Evolutionary conservation across 2,113 vertebrate species (phyloP), one percentile per base, ranked within the genome.

Genomic region (Osmerus eperlanus): DNA sequence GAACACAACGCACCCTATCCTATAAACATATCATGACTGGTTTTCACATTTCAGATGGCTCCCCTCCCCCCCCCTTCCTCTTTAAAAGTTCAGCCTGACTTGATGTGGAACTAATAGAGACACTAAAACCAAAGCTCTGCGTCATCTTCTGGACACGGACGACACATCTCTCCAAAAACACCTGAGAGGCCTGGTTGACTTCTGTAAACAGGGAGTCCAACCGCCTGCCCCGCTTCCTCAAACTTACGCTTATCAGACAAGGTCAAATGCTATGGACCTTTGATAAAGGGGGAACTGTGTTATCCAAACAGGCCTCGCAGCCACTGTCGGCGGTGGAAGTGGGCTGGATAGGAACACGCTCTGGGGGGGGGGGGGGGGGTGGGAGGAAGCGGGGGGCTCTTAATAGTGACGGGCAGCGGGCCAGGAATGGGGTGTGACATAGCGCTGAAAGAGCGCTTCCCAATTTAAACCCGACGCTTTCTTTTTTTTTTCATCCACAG

Each of bases 371-470:
- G 21, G 21, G 56, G 25, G 36, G 5, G 29, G n/a, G n/a, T 19
- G 61, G 60, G 56, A 55, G 51, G 64, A 66, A 52, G 6, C 3
- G n/a, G 13, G 55, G n/a, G 55, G 13, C 69, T 60, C 55, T 72
- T 68, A 52, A 67, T 54, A 65, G 19, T 58, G 16, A 23, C 55
- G 55, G 70, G 65, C 59, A 58, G 56, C 13, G 70, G 52, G 52
- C 18, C 70, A 69, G 69, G 16, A 76, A 14, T 47, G 65, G 36
- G 11, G 66, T 68, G 67, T 71, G 67, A 73, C 74, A 70, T 29
- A 51, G 58, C 73, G 67, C 32, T 73, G 68, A 73, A 77, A 74
- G 74, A 74, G 65, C 62, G 66, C 70, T 76, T 80, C 77, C 74
- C 21, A 68, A 74, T 74, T 76, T 73, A 73, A 76, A 68, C 36